Base-by-base conservation (phyloP, 35 echinoderm and acorn worm genomes). In the Anneissia japonica region DNA sequence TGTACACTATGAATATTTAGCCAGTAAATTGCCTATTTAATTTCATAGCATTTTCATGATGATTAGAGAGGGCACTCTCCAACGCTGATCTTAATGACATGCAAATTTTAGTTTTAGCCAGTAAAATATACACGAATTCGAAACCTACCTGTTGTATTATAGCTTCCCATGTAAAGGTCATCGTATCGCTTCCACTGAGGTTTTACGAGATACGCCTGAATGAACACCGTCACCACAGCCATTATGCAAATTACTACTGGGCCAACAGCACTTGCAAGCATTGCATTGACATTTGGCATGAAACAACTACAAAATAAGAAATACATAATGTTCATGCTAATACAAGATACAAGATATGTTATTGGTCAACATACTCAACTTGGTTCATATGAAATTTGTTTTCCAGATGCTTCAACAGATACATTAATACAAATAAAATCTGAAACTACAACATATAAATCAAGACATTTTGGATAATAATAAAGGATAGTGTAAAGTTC, bases 121-220 rank as follows among this genome's bases (percentile, higher is more conserved):
- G n/a, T n/a, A n/a, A n/a, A n/a, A n/a, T n/a, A n/a, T n/a, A n/a
- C n/a, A n/a, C n/a, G n/a, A n/a, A n/a, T n/a, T n/a, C n/a, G n/a
- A n/a, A 29, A 55, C 88, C 80, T 23, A 97, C 95, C 95, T 86
- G 95, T 93, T 38, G 95, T 97, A 72, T 97, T 97, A 77, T 97
- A 97, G 79, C 95, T 93, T 26, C 95, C 95, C 89, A 91, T 90
- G 74, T 97, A 97, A 32, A 97, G 84, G 75, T 97, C 95, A 84
- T 97, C 95, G 37, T 97, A 97, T 81, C 91, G 83, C 86, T 97
- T 97, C 95, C 95, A 97, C 43, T 97, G 95, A 0, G 95, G 95
- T 87, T 93, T 97, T 77, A 97, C 95, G 36, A 93, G 95, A 76
- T 91, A 97, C 16, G 95, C 91, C 43, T 97, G 91, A 34, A 91